These are phyloP conservation scores for Brotogeris chrysoptera DNA, from an alignment of 2,797 vertebrate genomes.

Conservation along the genomic window DNA sequence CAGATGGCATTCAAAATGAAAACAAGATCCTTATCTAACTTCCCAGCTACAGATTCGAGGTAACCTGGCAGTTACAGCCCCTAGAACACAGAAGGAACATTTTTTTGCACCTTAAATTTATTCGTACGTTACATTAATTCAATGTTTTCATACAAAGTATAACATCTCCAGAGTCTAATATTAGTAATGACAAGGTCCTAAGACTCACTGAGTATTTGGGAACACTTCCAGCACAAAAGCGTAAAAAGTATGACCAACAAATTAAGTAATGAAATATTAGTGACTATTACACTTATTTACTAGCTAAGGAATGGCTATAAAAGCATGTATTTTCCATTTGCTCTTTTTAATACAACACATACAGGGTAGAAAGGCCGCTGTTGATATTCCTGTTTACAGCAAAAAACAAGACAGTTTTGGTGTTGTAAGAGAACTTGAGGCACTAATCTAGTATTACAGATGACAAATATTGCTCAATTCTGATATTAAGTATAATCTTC, in stretches of 20 bases:
- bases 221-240: not conserved
- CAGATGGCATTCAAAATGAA: not conserved
- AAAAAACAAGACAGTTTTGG: not conserved
- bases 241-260: not conserved
- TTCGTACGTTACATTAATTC: not conserved
- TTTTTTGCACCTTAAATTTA: not conserved
- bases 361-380: not conserved
- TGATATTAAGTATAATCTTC: not conserved
- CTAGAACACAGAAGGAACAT: not conserved
- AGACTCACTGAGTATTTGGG: not conserved
- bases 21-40: not conserved
- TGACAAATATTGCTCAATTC: not conserved
- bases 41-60: not conserved
- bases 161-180: not conserved
- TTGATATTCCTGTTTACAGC: not conserved
- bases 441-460: not conserved
- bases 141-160: not conserved
- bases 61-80: not conserved
- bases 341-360: not conserved
- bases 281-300: not conserved
- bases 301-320: not conserved
- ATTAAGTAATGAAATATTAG: not conserved
- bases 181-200: not conserved
- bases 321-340: not conserved
- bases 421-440: constrained; percentile 13